Evolutionary conservation across 2,888 invertebrate species (phyloP), one percentile per base, ranked within the genome.

Genomic region (Serrognathus titanus): DNA sequence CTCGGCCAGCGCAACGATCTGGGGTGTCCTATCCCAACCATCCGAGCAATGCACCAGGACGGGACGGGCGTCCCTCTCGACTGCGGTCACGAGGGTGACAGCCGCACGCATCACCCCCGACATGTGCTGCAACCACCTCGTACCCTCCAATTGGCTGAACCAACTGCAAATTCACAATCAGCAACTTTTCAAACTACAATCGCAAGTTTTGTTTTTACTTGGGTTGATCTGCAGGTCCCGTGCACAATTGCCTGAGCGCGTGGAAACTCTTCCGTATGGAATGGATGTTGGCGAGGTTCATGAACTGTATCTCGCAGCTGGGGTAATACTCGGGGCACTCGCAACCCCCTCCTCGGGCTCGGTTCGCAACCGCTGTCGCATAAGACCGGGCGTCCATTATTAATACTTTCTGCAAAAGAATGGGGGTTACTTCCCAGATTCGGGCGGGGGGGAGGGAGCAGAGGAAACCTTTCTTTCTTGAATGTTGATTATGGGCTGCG

Each of bases 21-120:
- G 98, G 46, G 98, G 94, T 55, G 98, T 99, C 65, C 98, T 85
- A 80, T 99, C 98, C 98, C 98, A 98, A 47, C 98, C 98, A 80
- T 98, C 98, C 2, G 96, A 96, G 78, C 98, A 98, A 78, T 98
- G 98, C 8, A 99, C 96, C 59, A 99, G 81, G 53, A 96, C 97
- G 6, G 97, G 94, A 49, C 94, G 84, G 12, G 86, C 90, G 58
- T 92, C 90, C 50, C 84, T 83, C 66, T 90, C 89, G 58, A 94
- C 86, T 0, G 91, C 89, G 58, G 88, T 88, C 4, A 89, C 90
- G 37, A 93, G 89, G 7, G 88, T 87, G 65, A 87, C 82, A 13
- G 95, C 89, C 6, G 94, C 90, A 61, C 89, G 87, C 69, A 94
- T 78, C 57, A 97, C 82, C 13, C 90, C 90, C 11, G 92, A 88